Evolutionary conservation across 2,113 vertebrate species (phyloP).

Genomic region (Natator depressus): DNA sequence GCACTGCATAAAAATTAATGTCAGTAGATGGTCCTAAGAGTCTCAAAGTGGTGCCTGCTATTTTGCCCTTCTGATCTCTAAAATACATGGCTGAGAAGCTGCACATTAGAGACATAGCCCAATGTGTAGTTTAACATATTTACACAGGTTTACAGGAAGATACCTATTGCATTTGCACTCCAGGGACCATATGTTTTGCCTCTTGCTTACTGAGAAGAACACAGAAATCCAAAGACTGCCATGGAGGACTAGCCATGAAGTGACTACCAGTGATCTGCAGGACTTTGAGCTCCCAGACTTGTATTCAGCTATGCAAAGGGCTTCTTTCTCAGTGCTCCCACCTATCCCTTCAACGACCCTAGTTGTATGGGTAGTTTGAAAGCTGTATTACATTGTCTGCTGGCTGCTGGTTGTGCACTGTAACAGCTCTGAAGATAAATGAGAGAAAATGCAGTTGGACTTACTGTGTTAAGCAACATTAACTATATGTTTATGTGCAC

Average conservation of each 20-base stretch:
- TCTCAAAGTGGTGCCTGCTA: neutral
- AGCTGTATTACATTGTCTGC: neutral
- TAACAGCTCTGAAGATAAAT: neutral
- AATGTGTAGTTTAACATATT: neutral
- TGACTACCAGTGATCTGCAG: neutral
- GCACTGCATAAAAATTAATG: constrained; percentile 9
- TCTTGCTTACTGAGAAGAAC: neutral
- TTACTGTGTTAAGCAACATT: neutral
- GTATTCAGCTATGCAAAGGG: neutral
- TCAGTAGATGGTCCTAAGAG: constrained; percentile 1
- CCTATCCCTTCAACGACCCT: neutral
- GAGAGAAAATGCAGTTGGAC: neutral
- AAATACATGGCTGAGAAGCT: neutral
- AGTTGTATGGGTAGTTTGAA: neutral
- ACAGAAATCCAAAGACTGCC: neutral
- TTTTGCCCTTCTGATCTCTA: constrained; percentile 20
- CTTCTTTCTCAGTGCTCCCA: neutral
- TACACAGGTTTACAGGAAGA: neutral
- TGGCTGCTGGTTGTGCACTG: neutral
- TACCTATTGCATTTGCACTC: neutral
- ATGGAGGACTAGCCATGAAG: neutral
- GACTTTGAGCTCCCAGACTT: neutral
- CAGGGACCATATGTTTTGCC: neutral
- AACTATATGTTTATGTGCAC: neutral
- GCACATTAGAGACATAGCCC: neutral